Conservation (phyloP, 2,113 vertebrate genomes). For the Calidris pugnax region DNA sequence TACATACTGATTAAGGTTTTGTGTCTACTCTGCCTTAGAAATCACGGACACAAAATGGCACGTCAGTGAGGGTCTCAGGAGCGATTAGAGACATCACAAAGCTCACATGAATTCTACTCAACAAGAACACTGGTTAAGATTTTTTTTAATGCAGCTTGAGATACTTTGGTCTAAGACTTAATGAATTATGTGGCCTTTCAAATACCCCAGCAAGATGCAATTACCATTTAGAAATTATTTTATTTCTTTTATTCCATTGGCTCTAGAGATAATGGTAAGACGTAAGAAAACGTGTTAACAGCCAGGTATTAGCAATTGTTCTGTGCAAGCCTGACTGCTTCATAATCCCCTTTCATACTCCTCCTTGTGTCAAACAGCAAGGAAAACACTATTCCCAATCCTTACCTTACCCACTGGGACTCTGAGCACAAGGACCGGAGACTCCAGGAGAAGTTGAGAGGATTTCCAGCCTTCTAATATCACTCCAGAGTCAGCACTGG, state of each 20-base stretch:
- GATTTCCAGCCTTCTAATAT: neutral
- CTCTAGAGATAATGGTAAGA: neutral
- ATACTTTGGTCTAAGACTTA: neutral
- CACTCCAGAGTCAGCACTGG: neutral
- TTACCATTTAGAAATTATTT: neutral
- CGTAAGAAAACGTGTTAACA: neutral
- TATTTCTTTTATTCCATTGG: neutral
- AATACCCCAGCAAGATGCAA: neutral
- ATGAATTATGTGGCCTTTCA: neutral
- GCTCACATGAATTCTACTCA: neutral
- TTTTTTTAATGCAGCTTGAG: neutral
- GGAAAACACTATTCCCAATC: neutral
- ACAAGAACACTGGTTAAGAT: fast-evolving
- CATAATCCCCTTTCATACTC: neutral
- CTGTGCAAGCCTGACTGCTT: neutral
- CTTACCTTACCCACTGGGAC: neutral
- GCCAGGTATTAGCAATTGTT: neutral
- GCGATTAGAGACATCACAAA: neutral
- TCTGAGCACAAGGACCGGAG: fast-evolving
- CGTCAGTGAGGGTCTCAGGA: neutral
- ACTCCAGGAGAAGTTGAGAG: neutral
- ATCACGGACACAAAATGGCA: fast-evolving
- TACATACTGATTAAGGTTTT: neutral
- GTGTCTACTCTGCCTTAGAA: neutral
- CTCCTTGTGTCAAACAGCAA: neutral